Evolutionary conservation across 1,140 invertebrate genomes (phyloP), one percentile per base, ranked within the genome.

Genomic region (Zaprionus gabonicus): DNA sequence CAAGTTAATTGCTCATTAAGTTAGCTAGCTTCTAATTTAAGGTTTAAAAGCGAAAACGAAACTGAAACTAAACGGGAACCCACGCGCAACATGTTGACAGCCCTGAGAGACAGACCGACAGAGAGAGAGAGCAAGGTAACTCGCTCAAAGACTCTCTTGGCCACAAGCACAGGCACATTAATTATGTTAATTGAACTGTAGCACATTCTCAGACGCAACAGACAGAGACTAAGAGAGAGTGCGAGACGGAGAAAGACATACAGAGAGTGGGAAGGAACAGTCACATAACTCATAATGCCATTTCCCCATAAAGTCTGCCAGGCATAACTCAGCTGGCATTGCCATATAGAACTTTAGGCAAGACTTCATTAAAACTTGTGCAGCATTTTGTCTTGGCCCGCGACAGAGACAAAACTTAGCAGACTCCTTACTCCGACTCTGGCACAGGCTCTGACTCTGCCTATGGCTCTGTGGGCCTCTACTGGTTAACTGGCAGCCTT

Each of bases 111-210:
- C 34, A 44, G 58, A 68, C 20, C 20, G 15, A 49, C 4, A 49
- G n/a, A n/a, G 27, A 56, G 25, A 6, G 23, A 28, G 15, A 56
- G n/a, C 41, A 46, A 46, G 41, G 41, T 7, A 28, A n/a, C 27
- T 28, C 5, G 5, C 41, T 44, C 41, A 9, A 15, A 6, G 2
- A n/a, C 41, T 44, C 41, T 65, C 44, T 36, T 56, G 23, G 20
- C 27, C 25, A 57, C 51, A 57, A 51, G 68, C 63, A 71, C 76
- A 70, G 62, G 55, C 81, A 78, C 83, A 88, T 87, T 87, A 87
- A 84, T 87, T 87, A 87, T 87, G 81, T 81, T 87, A 87, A 87
- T 87, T 88, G 84, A 88, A 87, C 68, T 87, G 71, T 73, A 56
- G 84, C 81, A 78, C 71, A 75, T 68, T 64, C 65, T 66, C 63